Evolutionary conservation across 2,888 invertebrate species (phyloP), one percentile per base, ranked within the genome.

Genomic region (Mylabris sibirica): DNA sequence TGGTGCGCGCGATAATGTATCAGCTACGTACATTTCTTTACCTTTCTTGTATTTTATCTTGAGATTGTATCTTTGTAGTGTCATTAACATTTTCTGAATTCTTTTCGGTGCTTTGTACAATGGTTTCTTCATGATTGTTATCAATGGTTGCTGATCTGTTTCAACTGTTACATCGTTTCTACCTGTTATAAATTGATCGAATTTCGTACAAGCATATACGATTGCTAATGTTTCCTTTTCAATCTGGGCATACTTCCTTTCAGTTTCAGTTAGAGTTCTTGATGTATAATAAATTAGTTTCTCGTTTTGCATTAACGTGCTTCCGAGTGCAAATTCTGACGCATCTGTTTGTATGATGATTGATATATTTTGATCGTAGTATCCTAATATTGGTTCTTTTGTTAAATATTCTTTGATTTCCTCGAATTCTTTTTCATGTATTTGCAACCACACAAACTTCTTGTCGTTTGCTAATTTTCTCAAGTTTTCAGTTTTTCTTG

Each of bases 221-320:
- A 80, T 71, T 0, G 75, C 74, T 49, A 78, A 69, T 3, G 76
- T 76, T 70, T 80, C 78, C 12, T 70, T 72, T 26, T 80, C 77
- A 1, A 79, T 63, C 61, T 76, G 76, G 14, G 73, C 69, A 64
- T 79, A 79, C 53, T 72, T 73, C 60, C 68, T 62, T 67, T 79
- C 73, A 5, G 74, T 62, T 12, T 59, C 61, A 3, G 63, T 62
- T 26, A 63, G 22, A n/a, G 57, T 44, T 62, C 63, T 66, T 8
- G 66, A 66, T 3, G 66, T 63, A 30, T 62, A 66, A 4, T 61
- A 61, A 8, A 62, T 30, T n/a, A 41, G 38, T 35, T 26, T 41
- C 30, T 8, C 34, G 4, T 34, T 49, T 60, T 73, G 71, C 17
- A 72, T 24, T 14, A 73, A 24, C 22, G 69, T 67, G 2, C 67